These are phyloP conservation scores for Pseudochromis fuscus DNA, from an alignment of 2,797 vertebrate species.

Conservation along the genomic window DNA sequence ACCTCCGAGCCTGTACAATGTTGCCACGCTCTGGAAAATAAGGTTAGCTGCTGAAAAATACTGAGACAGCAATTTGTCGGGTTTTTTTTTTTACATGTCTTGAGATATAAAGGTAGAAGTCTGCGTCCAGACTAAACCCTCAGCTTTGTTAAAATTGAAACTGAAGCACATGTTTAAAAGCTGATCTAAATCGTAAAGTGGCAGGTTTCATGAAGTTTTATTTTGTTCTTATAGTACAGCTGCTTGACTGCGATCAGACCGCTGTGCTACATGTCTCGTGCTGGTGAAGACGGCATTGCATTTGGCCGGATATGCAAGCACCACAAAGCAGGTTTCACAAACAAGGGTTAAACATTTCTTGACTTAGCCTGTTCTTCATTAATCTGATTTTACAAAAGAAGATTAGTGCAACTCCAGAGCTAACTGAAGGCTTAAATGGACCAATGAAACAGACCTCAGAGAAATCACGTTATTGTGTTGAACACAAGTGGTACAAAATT, in stretches of 20 bases:
- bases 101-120: conserved; percentile 12
- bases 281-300: conserved; percentile 15
- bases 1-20: conserved; percentile 45
- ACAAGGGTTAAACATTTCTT: conserved; percentile 9
- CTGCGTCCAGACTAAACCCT: conserved; percentile 5
- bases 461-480: not conserved
- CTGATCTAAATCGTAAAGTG: conserved; percentile 29
- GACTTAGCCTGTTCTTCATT: conserved; percentile 38
- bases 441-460: conserved; percentile 28
- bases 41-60: conserved; percentile 44
- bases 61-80: conserved; percentile 49
- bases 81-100: not conserved
- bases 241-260: not conserved
- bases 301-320: conserved; percentile 11
- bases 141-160: not conserved
- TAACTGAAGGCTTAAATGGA: conserved; percentile 23
- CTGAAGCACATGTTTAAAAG: no score
- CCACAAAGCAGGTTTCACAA: conserved; percentile 23
- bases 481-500: not conserved
- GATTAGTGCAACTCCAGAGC: conserved; percentile 39
- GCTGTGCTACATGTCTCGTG: not conserved
- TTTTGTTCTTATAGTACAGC: not conserved
- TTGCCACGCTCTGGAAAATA: conserved; percentile 52
- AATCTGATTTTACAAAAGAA: conserved; percentile 56
- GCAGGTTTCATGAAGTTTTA: not conserved